Evolutionary conservation across 2,113 vertebrate genomes (phyloP).

Genomic region (Ophiodon elongatus): DNA sequence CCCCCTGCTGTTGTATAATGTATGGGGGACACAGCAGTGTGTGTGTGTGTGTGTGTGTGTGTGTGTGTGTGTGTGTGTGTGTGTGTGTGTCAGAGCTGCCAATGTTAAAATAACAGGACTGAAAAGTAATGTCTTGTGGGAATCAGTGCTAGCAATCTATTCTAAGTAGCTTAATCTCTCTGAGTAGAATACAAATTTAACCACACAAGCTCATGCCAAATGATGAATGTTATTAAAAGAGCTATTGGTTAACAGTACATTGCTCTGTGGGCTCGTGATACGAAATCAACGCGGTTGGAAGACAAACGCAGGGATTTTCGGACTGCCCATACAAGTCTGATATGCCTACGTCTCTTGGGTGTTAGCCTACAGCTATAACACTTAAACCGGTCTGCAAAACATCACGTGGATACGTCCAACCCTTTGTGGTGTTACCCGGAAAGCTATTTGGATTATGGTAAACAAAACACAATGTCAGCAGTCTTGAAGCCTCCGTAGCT

Average conservation of each 20-base stretch:
- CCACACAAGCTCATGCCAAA: background rate
- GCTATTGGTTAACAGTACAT: background rate
- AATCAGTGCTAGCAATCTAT: background rate
- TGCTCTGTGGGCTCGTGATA: background rate
- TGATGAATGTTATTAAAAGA: background rate
- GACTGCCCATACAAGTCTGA: background rate
- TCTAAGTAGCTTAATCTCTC: background rate
- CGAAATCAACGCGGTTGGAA: background rate
- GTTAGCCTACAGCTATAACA: background rate
- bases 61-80: too few species aligned
- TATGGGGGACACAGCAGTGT: background rate
- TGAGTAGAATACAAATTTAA: background rate
- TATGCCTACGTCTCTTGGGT: background rate
- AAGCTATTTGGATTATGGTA: background rate
- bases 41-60: too few species aligned
- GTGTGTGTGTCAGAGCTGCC: background rate
- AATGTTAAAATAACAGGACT: background rate
- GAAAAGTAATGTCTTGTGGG: background rate
- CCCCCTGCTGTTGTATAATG: background rate
- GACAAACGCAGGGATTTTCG: background rate
- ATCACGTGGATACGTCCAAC: background rate
- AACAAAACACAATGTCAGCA: background rate
- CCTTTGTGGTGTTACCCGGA: background rate
- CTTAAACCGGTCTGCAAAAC: background rate
- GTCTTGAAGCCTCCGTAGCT: background rate